A percentile compares a stretch with the other conserved stretches of the same genome.
These are phyloP conservation scores for Chironomus tentans DNA, from an alignment of 2,888 invertebrate species.

Conservation along the genomic window DNA sequence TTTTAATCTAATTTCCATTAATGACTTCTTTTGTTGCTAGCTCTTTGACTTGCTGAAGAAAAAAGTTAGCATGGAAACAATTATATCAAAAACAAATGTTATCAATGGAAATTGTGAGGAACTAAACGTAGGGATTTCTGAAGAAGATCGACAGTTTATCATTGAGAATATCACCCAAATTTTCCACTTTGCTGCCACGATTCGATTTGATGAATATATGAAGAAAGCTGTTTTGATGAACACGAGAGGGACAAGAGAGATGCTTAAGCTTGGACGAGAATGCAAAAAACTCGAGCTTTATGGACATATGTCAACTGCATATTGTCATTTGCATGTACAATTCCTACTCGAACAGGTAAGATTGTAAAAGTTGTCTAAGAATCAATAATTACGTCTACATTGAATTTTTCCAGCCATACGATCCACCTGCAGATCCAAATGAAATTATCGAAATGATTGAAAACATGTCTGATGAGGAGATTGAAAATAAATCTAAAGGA, in stretches of 20 bases:
- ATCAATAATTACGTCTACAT: background rate
- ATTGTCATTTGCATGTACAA: conserved; percentile 78
- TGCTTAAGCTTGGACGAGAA: conserved; percentile 72
- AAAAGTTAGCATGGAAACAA: conserved; percentile 51
- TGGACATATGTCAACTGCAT: conserved; percentile 79
- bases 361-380: background rate
- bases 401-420: conserved; percentile 51
- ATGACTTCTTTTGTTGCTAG: conserved; percentile 41
- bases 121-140: conserved; percentile 59
- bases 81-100: conserved; percentile 58
- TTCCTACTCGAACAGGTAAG: conserved; percentile 61
- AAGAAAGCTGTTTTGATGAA: conserved; percentile 86
- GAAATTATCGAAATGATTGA: conserved; percentile 66
- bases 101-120: conserved; percentile 64
- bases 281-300: conserved; percentile 66
- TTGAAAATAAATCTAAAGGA: conserved; percentile 55
- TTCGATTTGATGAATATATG: conserved; percentile 74
- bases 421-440: conserved; percentile 68
- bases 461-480: conserved; percentile 66
- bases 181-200: conserved; percentile 72
- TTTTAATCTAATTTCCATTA: too few relatives aligned
- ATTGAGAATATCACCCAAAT: conserved; percentile 66
- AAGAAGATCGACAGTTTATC: conserved; percentile 54
- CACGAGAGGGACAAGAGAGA: conserved; percentile 79
- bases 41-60: conserved; percentile 64